Percentiles rank a stretch among this genome's conserved stretches.
Conservation (phyloP, 2,113 vertebrate species). For the Diadophis punctatus region DNA sequence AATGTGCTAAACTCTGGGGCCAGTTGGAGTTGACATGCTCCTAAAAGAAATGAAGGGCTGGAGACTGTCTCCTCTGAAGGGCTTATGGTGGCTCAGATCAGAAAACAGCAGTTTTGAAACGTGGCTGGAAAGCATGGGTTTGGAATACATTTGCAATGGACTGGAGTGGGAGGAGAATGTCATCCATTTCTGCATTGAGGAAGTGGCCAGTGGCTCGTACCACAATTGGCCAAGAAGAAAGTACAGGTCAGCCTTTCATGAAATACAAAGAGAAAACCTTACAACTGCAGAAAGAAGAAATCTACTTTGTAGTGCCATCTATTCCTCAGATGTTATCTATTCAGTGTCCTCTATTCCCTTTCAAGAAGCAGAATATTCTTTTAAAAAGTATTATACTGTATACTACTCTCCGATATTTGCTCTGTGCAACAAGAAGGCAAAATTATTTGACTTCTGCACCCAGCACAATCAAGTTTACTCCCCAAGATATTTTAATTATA, state of each 20-base stretch:
- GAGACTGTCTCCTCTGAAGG: not conserved
- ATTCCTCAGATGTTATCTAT: not conserved
- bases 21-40: not conserved
- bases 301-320: not conserved
- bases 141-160: not conserved
- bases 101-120: not conserved
- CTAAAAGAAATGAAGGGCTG: not conserved
- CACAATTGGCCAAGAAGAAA: not conserved
- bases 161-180: too few species aligned
- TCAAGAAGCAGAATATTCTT: not conserved
- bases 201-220: not conserved
- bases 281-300: not conserved
- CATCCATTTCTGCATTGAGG: not conserved
- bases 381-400: not conserved
- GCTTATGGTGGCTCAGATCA: not conserved
- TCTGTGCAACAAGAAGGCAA: not conserved
- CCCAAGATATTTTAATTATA: not conserved
- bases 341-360: not conserved
- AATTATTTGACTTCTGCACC: not conserved
- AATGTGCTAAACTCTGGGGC: not conserved
- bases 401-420: not conserved
- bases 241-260: not conserved
- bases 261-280: not conserved
- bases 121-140: not conserved
- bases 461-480: not conserved